Evolutionary conservation across 23 tunicate genomes (phyloP), one percentile per base, ranked within the genome.

Genomic region (Ciona savignyi): DNA sequence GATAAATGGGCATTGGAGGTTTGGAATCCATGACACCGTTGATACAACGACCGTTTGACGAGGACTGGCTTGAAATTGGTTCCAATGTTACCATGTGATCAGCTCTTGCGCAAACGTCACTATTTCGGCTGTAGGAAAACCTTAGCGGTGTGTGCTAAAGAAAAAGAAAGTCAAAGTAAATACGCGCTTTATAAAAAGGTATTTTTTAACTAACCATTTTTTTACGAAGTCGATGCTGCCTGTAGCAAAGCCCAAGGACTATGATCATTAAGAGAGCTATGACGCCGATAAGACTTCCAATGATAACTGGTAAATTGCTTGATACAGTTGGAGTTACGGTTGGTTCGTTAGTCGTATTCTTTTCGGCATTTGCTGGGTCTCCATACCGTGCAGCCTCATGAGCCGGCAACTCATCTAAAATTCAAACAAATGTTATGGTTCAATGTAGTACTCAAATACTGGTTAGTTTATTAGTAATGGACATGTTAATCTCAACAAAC

Each of bases 191-290:
- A n/a, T n/a, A n/a, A n/a, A n/a, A n/a, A 49, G 20, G 15, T 42
- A 42, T 42, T 42, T 42, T 42, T 42, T 42, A 78, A 6, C 85
- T 82, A 65, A 88, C 96, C 87, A 73, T 32, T 27, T 82, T 88
- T 68, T 82, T 88, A 0, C 77, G 77, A 15, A 81, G 79, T 48
- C 74, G 86, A 48, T 81, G 68, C 62, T 88, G 96, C 23, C 96
- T 60, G 21, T 80, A 88, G 61, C 60, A 72, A 23, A 88, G 71
- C 3, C 73, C 82, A n/a, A 63, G 74, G 0, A 88, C 87, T 20
- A 88, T 72, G 27, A 77, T 23, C 0, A 74, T 71, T 27, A 88
- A 29, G 3, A 88, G 51, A 3, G 49, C 77, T 24, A 88, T 81
- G 72, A 81, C 80, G 32, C 87, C 96, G 23, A 69, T 77, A 71